These are phyloP conservation scores for Mormyrus proboscirostris DNA, from an alignment of 2,797 vertebrate genomes.

Conservation along the genomic window DNA sequence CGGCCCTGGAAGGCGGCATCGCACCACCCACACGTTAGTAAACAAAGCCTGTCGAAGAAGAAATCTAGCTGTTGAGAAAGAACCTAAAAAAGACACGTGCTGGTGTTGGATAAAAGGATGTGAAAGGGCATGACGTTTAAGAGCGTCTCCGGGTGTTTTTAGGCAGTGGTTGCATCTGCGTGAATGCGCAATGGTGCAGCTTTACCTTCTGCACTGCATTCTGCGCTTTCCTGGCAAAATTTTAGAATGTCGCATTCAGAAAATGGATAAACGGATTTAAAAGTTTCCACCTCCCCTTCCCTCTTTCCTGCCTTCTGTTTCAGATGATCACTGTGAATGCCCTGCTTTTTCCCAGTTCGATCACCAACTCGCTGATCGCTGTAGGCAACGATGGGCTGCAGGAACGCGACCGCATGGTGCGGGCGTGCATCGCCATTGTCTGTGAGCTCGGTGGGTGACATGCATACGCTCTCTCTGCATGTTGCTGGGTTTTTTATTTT, in stretches of 20 bases:
- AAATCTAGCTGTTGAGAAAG: neutral
- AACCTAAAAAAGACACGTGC: neutral
- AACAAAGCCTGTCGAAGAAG: neutral
- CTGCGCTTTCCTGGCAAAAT: neutral
- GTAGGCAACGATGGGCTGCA: slow-evolving; percentile 96
- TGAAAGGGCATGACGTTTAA: neutral
- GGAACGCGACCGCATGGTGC: slow-evolving; percentile 95
- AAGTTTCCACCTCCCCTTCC: neutral
- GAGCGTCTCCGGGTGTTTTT: neutral
- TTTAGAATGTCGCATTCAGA: neutral
- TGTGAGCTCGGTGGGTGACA: slow-evolving; percentile 86
- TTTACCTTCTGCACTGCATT: neutral
- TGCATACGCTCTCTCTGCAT: neutral
- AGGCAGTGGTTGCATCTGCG: neutral
- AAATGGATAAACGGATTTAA: neutral
- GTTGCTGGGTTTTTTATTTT: neutral
- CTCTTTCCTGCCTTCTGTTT: neutral
- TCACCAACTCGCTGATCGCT: slow-evolving; percentile 93
- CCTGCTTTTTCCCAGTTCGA: slow-evolving; percentile 89
- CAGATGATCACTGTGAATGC: slow-evolving; percentile 99
- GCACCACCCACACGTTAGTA: neutral
- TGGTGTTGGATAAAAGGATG: neutral
- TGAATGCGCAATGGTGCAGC: neutral
- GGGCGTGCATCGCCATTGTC: slow-evolving; percentile 93
- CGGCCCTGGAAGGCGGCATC: neutral